Evolutionary conservation across 2,888 invertebrate species (phyloP).

Genomic region (Muschampia plurimacula): DNA sequence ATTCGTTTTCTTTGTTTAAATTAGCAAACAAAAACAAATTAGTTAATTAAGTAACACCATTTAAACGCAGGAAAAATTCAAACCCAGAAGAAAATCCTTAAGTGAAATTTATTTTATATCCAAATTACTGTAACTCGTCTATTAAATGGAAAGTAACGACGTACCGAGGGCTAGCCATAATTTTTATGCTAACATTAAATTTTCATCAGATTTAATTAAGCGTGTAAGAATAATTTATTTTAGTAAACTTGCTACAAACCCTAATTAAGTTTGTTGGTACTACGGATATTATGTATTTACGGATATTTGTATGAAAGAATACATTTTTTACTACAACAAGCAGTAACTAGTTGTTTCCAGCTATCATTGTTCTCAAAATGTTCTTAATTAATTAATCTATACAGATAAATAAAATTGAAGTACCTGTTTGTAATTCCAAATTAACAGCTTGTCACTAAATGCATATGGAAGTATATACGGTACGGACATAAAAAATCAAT

Average conservation of each 20-base stretch:
- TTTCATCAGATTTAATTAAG: conserved; percentile 25
- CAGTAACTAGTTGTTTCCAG: no score
- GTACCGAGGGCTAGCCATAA: background rate
- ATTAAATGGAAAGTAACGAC: conserved; percentile 23
- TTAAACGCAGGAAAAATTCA: background rate
- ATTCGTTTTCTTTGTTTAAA: no score
- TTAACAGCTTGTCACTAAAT: no score
- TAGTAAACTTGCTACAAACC: background rate
- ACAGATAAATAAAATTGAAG: no score
- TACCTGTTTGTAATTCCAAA: no score
- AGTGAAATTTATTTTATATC: conserved; percentile 18
- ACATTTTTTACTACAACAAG: no score
- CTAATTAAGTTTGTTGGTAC: background rate
- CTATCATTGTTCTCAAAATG: no score
- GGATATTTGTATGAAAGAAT: background rate
- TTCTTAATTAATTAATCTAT: no score
- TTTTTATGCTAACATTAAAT: conserved; percentile 26
- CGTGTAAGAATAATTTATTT: conserved; percentile 5
- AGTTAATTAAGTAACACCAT: no score
- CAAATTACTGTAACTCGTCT: conserved; percentile 15
- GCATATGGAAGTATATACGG: no score
- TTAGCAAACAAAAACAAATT: background rate
- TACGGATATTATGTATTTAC: background rate
- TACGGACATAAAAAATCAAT: no score
- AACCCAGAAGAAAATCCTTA: background rate